Base-by-base conservation (phyloP, 2,113 vertebrate species). In the Mionectes macconnelli region DNA sequence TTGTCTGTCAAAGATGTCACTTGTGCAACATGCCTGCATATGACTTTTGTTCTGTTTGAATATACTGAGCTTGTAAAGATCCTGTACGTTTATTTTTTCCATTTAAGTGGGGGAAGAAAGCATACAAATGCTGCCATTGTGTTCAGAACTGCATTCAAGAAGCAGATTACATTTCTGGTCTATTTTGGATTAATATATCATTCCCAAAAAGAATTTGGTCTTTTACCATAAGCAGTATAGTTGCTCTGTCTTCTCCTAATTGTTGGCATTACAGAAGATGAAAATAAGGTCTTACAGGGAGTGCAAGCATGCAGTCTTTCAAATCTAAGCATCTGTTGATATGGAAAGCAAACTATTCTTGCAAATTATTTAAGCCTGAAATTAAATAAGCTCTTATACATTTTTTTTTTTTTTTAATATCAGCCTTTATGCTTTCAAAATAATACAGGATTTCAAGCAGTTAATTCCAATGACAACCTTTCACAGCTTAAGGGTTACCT, bases 401-500 rank as follows among this genome's bases (percentile, higher is more conserved):
- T 14, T 81, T 4, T 44, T 12, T 49, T 24, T 50, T 64, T 76
- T 72, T 68, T 44, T 16, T 8, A 8, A 0, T 81, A 55, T 79
- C 63, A 27, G 50, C 42, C 47, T 91, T 76, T 76, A 7, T 64
- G 10, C 66, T 83, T 67, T 84, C 86, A 88, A 56, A 91, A 70
- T 57, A 92, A 20, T 64, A 35, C 3, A 15, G 83, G 47, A 82
- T 97, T 96, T 97, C 56, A 39, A 78, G 85, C 37, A 90, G 62
- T 66, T 96, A 82, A 96, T 96, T 94, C 68, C 84, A 89, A 9
- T 95, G 53, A 78, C 87, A 67, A 74, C 53, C 96, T 96, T 89
- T 56, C 56, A 90, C 86, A 87, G 56, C 10, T 72, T 79, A 69
- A 84, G 66, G 57, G 42, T 94, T 96, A 13, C 56, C 50, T 73